Evolutionary conservation across 2,888 invertebrate species (phyloP), one percentile per base, ranked within the genome.

Genomic region (Agrotis exclamationis): DNA sequence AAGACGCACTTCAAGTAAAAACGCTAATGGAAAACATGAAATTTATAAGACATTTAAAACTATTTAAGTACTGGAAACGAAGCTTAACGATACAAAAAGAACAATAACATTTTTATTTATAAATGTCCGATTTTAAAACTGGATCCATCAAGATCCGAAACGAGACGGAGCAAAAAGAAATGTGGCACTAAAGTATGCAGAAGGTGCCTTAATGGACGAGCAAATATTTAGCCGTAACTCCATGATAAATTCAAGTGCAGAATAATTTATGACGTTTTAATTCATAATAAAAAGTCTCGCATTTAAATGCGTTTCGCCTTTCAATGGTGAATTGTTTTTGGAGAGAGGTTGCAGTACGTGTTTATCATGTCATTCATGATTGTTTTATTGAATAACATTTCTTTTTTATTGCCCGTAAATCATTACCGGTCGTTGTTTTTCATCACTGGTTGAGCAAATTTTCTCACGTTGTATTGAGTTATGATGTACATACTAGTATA

Each of bases 261-360:
- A 88, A 89, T 89, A 89, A 89, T 91, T 92, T 91, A 92, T 88
- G 89, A 91, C 85, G 87, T 90, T 93, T 91, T 89, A 90, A 92
- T 91, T 91, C 89, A 87, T 82, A 78, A 82, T 87, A 88, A 89
- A 89, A 88, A 87, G 74, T 86, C 67, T 67, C n/a, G 64, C 63
- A 58, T 68, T 33, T 57, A 77, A 80, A 83, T 86, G 84, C 84
- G 83, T 80, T 82, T 83, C 67, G 86, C 73, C 65, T 85, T 57
- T 76, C 75, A 83, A 84, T 84, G 73, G 68, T 28, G 39, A 66
- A 63, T 64, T 65, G 58, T 68, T 74, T 83, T 73, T 66, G 68
- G 64, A 47, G 56, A 60, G 54, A 39, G 53, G 44, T 74, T 67
- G 59, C 59, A 73, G 60, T 70, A 63, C 63, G 47, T 50, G 28